phyloP scores from a whole-genome alignment of 2,113 vertebrate species.

The Poecile atricapillus region DNA sequence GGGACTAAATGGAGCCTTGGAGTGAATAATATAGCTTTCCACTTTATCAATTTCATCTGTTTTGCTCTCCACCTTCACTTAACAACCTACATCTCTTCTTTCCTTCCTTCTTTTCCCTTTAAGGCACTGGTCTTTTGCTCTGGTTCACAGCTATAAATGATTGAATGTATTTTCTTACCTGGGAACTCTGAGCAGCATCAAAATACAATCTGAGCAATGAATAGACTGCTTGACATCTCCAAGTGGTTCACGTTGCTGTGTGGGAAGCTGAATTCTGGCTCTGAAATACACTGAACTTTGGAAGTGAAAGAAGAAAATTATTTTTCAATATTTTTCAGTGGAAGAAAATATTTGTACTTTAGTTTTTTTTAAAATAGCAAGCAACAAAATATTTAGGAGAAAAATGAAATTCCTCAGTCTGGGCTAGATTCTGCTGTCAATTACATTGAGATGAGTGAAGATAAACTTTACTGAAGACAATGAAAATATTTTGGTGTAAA shows the following conservation, averaged over 20 bases:
- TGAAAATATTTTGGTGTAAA: background rate
- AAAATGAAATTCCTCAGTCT: background rate
- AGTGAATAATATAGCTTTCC: conserved; percentile 63
- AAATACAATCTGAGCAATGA: conserved; percentile 5
- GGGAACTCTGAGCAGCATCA: background rate
- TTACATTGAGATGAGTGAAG: background rate
- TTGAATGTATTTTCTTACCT: background rate
- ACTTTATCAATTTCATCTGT: conserved; percentile 66
- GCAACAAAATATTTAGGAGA: background rate
- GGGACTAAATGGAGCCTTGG: conserved; percentile 61
- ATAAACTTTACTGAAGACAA: background rate
- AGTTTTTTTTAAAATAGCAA: background rate
- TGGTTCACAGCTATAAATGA: background rate
- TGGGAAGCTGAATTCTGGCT: background rate
- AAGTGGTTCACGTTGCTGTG: background rate
- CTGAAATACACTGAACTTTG: background rate
- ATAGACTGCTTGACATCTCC: background rate
- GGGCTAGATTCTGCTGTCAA: background rate
- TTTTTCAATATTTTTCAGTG: background rate
- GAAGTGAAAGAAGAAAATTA: background rate
- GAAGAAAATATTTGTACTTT: background rate
- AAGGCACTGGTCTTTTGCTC: background rate
- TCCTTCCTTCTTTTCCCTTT: background rate
- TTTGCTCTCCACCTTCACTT: conserved; percentile 57
- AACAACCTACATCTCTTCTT: conserved; percentile 46